Percentiles rank a stretch among this genome's conserved stretches.
Conservation (phyloP, 1,140 invertebrate genomes). For the Drosophila lowei region DNA sequence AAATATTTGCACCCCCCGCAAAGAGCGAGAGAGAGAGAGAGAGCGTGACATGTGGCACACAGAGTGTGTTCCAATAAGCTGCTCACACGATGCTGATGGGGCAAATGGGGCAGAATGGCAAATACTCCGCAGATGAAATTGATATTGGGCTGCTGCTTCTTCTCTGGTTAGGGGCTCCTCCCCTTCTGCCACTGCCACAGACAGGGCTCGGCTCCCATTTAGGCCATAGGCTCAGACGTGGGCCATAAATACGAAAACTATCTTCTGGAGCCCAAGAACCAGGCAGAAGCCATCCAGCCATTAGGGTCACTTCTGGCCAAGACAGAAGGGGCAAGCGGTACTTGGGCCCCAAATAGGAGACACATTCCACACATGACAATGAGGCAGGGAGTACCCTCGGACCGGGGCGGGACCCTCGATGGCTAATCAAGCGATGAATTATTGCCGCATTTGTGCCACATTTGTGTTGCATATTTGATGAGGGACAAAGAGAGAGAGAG, state of each 20-base stretch:
- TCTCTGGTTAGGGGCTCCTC: no score
- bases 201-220: constrained; percentile 41
- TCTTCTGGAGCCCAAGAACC: constrained; percentile 8
- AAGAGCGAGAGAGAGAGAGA: constrained; percentile 7
- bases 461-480: constrained; percentile 23
- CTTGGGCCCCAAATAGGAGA: no score
- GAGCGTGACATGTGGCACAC: constrained; percentile 36
- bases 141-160: constrained; percentile 27
- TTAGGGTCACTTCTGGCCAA: no score
- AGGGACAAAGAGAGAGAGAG: neutral
- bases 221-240: constrained; percentile 38
- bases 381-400: neutral
- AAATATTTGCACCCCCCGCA: constrained; percentile 31
- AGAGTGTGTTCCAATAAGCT: constrained; percentile 33
- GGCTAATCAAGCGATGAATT: constrained; percentile 46
- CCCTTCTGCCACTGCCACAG: neutral
- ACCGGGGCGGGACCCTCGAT: neutral
- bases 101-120: neutral
- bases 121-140: constrained; percentile 26
- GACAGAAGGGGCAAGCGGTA: no score
- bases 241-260: constrained; percentile 63
- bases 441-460: constrained; percentile 30
- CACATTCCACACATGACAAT: constrained; percentile 22
- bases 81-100: neutral
- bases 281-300: no score